These are phyloP conservation scores for Leptarthrus brevirostris DNA, from an alignment of 2,888 invertebrate species.

Conservation along the genomic window DNA sequence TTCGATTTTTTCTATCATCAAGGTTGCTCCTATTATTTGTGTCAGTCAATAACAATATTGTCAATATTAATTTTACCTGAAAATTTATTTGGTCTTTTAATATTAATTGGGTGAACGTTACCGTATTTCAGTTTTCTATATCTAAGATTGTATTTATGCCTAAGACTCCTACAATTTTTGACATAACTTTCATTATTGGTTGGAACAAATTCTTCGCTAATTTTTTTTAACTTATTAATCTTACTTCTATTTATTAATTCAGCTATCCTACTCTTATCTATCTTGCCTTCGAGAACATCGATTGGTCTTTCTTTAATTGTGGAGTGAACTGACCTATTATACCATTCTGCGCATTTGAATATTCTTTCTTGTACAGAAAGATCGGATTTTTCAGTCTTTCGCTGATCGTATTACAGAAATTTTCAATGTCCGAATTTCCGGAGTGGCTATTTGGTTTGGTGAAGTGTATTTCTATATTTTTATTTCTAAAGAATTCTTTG, in stretches of 20 bases:
- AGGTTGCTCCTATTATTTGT: not conserved
- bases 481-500: conserved; percentile 14
- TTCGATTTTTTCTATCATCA: conserved; percentile 47
- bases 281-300: conserved; percentile 31
- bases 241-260: conserved; percentile 22
- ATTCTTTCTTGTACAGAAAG: conserved; percentile 47
- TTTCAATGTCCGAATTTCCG: conserved; percentile 40
- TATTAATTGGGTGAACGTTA: conserved; percentile 46
- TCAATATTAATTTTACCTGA: conserved; percentile 43
- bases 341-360: conserved; percentile 46
- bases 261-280: conserved; percentile 2
- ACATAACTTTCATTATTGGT: conserved; percentile 49
- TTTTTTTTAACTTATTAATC: conserved; percentile 36
- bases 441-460: conserved; percentile 50
- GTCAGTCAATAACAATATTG: conserved; percentile 24
- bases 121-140: conserved; percentile 42
- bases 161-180: too few species aligned
- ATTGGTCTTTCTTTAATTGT: conserved; percentile 45
- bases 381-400: conserved; percentile 34
- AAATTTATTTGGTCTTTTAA: conserved; percentile 53
- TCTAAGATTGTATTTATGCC: too few species aligned
- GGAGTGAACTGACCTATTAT: conserved; percentile 50
- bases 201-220: conserved; percentile 42
- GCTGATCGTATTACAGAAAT: conserved; percentile 40
- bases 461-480: conserved; percentile 39